A percentile compares a stretch with the other conserved stretches of the same genome.
phyloP scores from a whole-genome alignment of 2,888 invertebrate genomes.

The Poecilus cupreus region DNA sequence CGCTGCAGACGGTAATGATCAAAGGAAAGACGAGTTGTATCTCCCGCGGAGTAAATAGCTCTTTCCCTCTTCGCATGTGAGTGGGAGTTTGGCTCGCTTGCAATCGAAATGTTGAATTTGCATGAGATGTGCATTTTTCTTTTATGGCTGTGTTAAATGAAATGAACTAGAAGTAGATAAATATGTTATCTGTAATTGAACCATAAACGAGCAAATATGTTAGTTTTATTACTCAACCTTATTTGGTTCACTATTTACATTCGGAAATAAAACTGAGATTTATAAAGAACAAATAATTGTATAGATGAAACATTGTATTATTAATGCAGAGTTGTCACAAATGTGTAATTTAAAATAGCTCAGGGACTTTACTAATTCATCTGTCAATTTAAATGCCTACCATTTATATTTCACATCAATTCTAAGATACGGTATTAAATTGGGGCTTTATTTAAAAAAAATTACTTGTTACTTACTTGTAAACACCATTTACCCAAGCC shows the following conservation, averaged over 20 bases:
- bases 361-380: too few species aligned
- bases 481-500: too few species aligned
- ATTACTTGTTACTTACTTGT: too few species aligned
- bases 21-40: slow-evolving; percentile 11
- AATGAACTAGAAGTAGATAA: slow-evolving; percentile 28
- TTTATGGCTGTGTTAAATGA: slow-evolving; percentile 15
- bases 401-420: too few species aligned
- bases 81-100: background rate
- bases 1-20: slow-evolving; percentile 24
- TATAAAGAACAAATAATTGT: too few species aligned
- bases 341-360: too few species aligned
- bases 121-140: slow-evolving; percentile 39
- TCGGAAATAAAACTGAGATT: slow-evolving; percentile 2
- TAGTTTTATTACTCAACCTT: background rate
- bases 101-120: slow-evolving; percentile 23
- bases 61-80: slow-evolving; percentile 3
- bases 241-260: slow-evolving; percentile 8
- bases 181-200: slow-evolving; percentile 9
- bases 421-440: too few species aligned
- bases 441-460: too few species aligned
- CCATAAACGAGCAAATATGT: background rate
- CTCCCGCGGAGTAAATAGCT: slow-evolving; percentile 13
- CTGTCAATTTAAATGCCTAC: too few species aligned
- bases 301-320: too few species aligned
- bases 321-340: too few species aligned